Evolutionary conservation across 2,113 vertebrate genomes (phyloP).

Genomic region (Rhodinocichla rosea): DNA sequence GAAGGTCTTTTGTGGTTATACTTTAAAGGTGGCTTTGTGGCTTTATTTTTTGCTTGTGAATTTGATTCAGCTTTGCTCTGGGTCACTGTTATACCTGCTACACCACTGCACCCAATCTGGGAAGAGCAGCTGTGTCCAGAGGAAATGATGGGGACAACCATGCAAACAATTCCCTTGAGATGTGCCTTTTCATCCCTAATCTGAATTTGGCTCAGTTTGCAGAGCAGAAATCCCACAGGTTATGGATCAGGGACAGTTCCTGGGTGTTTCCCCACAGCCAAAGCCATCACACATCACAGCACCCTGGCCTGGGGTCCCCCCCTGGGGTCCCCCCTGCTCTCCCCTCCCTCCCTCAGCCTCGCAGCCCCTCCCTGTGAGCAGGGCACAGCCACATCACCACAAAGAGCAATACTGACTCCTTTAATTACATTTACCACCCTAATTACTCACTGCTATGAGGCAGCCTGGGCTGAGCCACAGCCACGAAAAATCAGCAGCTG

Average conservation of each 20-base stretch:
- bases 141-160: not conserved
- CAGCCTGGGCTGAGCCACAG: not conserved
- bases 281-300: fast-evolving
- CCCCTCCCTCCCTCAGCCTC: not conserved
- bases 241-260: not conserved
- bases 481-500: not conserved
- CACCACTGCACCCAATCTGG: not conserved
- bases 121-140: not conserved
- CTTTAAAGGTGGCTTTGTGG: not conserved
- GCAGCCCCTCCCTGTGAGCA: not conserved
- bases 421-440: not conserved
- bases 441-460: not conserved
- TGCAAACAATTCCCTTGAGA: not conserved
- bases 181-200: fast-evolving
- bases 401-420: not conserved
- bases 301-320: fast-evolving
- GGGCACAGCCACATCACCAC: fast-evolving
- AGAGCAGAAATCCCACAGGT: not conserved
- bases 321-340: not conserved
- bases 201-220: not conserved
- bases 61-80: not conserved
- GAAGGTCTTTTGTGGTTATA: not conserved
- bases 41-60: not conserved
- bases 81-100: not conserved
- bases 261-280: not conserved